Evolutionary conservation across 2,888 invertebrate genomes (phyloP).

Genomic region (Meiosimyza decipiens): DNA sequence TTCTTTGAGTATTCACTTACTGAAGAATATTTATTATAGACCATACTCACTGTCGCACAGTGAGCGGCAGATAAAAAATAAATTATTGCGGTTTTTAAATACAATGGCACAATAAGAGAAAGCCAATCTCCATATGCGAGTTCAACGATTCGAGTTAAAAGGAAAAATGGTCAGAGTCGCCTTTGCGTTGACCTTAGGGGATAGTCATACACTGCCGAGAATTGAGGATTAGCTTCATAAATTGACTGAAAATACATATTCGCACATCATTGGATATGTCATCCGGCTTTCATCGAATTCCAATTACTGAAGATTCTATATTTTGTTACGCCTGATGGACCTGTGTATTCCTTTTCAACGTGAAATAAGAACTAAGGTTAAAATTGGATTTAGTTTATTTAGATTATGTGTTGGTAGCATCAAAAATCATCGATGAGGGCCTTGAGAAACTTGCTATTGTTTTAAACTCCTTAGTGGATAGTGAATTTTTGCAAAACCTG

Average conservation of each 20-base stretch:
- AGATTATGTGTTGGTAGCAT: constrained; percentile 39
- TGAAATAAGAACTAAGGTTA: not conserved
- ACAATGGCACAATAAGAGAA: constrained; percentile 35
- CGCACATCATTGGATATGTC: constrained; percentile 47
- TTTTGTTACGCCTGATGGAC: no score
- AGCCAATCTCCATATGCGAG: constrained; percentile 40
- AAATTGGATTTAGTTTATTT: constrained; percentile 35
- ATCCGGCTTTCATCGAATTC: constrained; percentile 37
- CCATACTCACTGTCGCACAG: constrained; percentile 36
- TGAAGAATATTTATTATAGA: constrained; percentile 30
- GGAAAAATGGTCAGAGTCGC: constrained; percentile 38
- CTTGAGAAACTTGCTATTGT: constrained; percentile 40
- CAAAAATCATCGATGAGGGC: constrained; percentile 32
- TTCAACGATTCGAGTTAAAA: constrained; percentile 40
- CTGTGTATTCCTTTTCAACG: no score
- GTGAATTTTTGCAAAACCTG: constrained; percentile 43
- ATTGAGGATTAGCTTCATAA: constrained; percentile 61
- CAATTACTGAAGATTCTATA: constrained; percentile 41
- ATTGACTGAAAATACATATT: constrained; percentile 45
- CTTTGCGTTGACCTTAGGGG: constrained; percentile 44
- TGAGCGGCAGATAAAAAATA: constrained; percentile 36
- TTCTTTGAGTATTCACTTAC: constrained; percentile 31
- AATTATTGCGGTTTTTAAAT: constrained; percentile 34
- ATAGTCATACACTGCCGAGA: constrained; percentile 57
- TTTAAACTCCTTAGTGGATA: constrained; percentile 28